phyloP scores from a whole-genome alignment of 1,140 invertebrate species.

The Neomicropteryx cornuta region DNA sequence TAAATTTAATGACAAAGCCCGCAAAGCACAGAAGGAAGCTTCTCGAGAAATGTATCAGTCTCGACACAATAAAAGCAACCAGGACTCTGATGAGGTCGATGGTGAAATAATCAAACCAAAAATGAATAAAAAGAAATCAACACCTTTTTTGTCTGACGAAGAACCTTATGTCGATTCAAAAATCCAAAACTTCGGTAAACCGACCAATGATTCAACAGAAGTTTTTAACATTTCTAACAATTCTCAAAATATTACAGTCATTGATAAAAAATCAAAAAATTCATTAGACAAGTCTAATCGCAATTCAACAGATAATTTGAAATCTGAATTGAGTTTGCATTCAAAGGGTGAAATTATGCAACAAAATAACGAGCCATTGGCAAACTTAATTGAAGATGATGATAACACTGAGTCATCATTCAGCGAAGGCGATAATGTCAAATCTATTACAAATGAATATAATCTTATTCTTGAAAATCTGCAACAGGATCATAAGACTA shows the following conservation, averaged over 20 bases:
- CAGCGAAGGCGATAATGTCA: not conserved
- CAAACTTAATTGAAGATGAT: not conserved
- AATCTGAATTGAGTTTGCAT: too few relatives aligned
- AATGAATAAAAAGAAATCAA: constrained; percentile 21
- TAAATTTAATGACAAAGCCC: constrained; percentile 29
- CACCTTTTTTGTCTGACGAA: too few relatives aligned
- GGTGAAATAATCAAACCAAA: constrained; percentile 17
- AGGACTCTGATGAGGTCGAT: constrained; percentile 19
- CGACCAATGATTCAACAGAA: constrained; percentile 7
- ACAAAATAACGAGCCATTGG: constrained; percentile 1
- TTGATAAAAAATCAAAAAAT: too few relatives aligned
- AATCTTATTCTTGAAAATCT: not conserved
- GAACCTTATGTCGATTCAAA: too few relatives aligned
- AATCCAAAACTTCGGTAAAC: constrained; percentile 12
- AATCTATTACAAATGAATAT: not conserved
- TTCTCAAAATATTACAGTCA: constrained; percentile 1
- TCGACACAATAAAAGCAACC: constrained; percentile 23
- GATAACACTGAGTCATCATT: not conserved
- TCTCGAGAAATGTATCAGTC: constrained; percentile 34
- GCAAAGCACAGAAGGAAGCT: constrained; percentile 30
- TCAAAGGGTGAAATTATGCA: too few relatives aligned
- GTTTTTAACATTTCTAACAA: constrained; percentile 5
- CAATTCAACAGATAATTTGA: too few relatives aligned
- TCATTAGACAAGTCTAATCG: too few relatives aligned
- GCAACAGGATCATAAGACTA: not conserved